These are phyloP conservation scores for Drymonia ruficornis DNA, from an alignment of 2,888 invertebrate species.

Conservation along the genomic window DNA sequence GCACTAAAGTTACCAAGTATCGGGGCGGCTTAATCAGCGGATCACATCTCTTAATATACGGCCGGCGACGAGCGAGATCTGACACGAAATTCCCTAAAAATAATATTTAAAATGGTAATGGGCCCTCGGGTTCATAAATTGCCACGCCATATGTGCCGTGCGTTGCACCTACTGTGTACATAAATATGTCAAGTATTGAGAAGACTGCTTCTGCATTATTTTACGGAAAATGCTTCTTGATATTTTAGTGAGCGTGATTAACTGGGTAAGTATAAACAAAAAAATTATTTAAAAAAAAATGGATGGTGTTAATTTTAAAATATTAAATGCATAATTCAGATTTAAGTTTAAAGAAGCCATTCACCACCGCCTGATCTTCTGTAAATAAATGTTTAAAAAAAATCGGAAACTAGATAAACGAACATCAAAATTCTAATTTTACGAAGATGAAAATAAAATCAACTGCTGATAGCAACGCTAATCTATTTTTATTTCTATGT, in stretches of 20 bases:
- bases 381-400: background rate
- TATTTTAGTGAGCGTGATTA: conserved; percentile 41
- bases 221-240: conserved; percentile 57
- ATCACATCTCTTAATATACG: conserved; percentile 83
- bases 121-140: conserved; percentile 82
- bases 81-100: conserved; percentile 85
- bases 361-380: background rate
- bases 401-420: background rate
- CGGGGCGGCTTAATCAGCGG: conserved; percentile 79
- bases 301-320: no score
- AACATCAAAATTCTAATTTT: background rate
- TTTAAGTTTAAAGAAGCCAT: background rate
- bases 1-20: conserved; percentile 67
- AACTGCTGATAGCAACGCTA: background rate
- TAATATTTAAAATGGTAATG: conserved; percentile 86
- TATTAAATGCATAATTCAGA: no score
- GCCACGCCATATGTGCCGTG: conserved; percentile 81
- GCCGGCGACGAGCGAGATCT: conserved; percentile 82
- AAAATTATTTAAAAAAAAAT: no score
- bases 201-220: conserved; percentile 67
- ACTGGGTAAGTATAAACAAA: background rate
- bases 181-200: conserved; percentile 84
- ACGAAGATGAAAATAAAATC: background rate
- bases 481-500: conserved; percentile 1
- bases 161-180: conserved; percentile 82